phyloP scores from a whole-genome alignment of 2,797 vertebrate genomes.

The Allobates femoralis region DNA sequence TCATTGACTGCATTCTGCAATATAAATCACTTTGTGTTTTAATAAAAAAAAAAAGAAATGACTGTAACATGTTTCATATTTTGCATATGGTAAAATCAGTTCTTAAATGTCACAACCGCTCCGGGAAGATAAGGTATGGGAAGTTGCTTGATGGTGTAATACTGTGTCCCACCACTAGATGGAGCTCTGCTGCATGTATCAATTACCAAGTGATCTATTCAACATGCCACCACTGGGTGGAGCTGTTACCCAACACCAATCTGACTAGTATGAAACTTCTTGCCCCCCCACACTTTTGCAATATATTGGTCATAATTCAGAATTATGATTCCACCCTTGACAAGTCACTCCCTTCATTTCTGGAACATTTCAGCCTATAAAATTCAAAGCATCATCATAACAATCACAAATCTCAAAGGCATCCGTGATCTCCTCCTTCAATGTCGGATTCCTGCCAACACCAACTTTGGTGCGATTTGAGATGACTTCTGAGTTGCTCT shows the following conservation, averaged over 20 bases:
- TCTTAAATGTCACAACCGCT: too few relatives aligned
- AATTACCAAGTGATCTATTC: not conserved
- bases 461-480: not conserved
- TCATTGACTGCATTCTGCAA: not conserved
- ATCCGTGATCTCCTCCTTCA: not conserved
- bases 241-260: not conserved
- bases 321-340: not conserved
- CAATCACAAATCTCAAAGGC: not conserved
- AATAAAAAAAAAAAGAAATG: not conserved
- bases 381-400: not conserved
- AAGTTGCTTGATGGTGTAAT: not conserved
- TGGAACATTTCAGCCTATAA: not conserved
- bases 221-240: not conserved
- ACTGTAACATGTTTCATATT: not conserved
- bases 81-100: not conserved
- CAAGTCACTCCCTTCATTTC: not conserved
- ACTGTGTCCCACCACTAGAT: not conserved
- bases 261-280: not conserved
- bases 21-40: not conserved
- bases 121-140: not conserved
- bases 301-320: not conserved
- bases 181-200: not conserved
- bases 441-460: not conserved
- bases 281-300: not conserved
- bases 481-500: not conserved